Conservation (phyloP, 2,113 vertebrate genomes). For the Gavialis gangeticus region DNA sequence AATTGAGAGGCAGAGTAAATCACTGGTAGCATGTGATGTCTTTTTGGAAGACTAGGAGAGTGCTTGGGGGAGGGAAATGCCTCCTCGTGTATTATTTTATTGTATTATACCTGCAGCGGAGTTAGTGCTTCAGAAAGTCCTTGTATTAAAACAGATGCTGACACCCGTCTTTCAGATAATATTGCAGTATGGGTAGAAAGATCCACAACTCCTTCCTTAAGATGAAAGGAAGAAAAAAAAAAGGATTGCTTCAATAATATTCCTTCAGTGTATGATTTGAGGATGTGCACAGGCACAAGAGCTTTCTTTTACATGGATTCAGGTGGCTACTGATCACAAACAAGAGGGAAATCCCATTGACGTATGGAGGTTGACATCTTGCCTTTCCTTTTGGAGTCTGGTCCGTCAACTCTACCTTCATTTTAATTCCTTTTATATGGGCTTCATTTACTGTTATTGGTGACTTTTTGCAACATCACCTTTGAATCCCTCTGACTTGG, state of each 20-base stretch:
- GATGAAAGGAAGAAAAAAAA: background rate
- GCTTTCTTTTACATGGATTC: background rate
- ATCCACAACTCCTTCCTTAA: rapidly evolving
- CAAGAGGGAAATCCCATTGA: rapidly evolving
- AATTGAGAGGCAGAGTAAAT: background rate
- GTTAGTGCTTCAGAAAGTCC: no score
- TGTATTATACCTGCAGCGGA: no score
- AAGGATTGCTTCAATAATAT: background rate
- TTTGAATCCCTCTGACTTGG: background rate
- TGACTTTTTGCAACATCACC: background rate
- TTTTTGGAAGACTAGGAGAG: constrained; percentile 20
- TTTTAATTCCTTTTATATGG: background rate
- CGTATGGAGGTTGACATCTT: background rate
- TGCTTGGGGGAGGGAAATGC: constrained; percentile 33
- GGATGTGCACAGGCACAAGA: rapidly evolving
- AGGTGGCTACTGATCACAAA: background rate
- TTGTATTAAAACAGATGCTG: background rate
- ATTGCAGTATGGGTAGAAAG: rapidly evolving
- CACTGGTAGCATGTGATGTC: no score
- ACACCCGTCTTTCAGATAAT: background rate
- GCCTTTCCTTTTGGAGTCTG: background rate
- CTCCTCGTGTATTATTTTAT: no score
- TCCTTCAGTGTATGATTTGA: rapidly evolving
- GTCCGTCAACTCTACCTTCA: background rate
- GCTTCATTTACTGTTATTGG: background rate